Base-by-base conservation (phyloP, 1,140 invertebrate species). In the Drosophila nannoptera region DNA sequence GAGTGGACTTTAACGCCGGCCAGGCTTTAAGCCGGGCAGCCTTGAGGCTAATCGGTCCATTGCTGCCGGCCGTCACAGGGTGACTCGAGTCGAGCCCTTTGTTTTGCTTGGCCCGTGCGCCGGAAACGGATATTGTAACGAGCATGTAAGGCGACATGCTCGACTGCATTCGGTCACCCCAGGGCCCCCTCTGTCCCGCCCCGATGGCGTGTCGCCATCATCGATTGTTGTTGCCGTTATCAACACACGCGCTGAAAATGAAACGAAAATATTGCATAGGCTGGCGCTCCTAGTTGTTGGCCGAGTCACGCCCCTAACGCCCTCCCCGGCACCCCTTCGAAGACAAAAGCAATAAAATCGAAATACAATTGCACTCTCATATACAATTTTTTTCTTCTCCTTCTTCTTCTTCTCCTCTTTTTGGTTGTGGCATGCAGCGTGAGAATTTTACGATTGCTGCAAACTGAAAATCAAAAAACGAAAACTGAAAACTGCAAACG, bases 271-370 rank as follows among this genome's bases (percentile, higher is more conserved):
- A 86, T 86, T 86, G 81, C 78, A 45, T 42, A 32, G 58, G 36
- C 58, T 67, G 45, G 63, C 43, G 7, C 16, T 54, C 16, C 53
- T 48, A 11, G 45, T 32, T 49, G 33, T 32, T 40, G 40, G 40
- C n/a, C 40, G 11, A 16, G 42, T 16, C 31, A 53, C 50, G 16
- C 9, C 31, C 43, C 11, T 42, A 4, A 9, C 38, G 4, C 36
- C 4, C 36, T 11, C 8, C 6, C 31, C 46, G 11, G 42, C 48
- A 42, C 22, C 46, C 36, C 54, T 65, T 84, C 84, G 33, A 78
- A 84, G 78, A 83, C 76, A 84, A 75, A 84, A 84, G 78, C 73
- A 73, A 71, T 73, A 68, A 84, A 83, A 84, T 83, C 78, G 78
- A 78, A 83, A 84, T 76, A 80, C 73, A 84, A 84, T 84, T 78